phyloP scores from a whole-genome alignment of 2,113 vertebrate genomes.

The Psophia crepitans region DNA sequence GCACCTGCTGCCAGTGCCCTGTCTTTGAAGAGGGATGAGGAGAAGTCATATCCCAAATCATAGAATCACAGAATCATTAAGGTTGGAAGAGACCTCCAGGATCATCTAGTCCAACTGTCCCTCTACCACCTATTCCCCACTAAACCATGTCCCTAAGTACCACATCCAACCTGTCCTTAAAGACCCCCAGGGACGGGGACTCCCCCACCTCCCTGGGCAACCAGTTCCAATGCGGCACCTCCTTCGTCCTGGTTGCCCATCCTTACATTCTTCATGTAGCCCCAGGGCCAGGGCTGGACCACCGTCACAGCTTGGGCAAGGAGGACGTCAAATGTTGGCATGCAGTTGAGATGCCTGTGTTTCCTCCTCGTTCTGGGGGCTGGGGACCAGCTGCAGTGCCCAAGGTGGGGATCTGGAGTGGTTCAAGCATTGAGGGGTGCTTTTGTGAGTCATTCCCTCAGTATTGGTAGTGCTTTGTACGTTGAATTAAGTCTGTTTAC shows the following conservation, averaged over 20 bases:
- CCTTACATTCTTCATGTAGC: fast-evolving
- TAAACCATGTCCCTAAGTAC: too few relatives aligned
- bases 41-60: not conserved
- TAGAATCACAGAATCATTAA: too few relatives aligned
- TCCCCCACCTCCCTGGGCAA: too few relatives aligned
- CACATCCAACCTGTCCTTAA: too few relatives aligned
- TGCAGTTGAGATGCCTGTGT: fast-evolving
- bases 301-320: not conserved
- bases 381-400: fast-evolving
- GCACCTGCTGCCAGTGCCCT: not conserved
- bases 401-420: fast-evolving
- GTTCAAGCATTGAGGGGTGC: not conserved
- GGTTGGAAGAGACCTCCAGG: too few relatives aligned
- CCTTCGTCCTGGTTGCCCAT: not conserved
- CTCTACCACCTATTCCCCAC: too few relatives aligned
- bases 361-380: not conserved
- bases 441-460: not conserved
- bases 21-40: not conserved
- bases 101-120: too few relatives aligned
- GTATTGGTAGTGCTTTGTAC: not conserved
- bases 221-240: too few relatives aligned
- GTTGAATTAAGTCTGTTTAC: not conserved
- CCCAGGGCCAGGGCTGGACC: not conserved
- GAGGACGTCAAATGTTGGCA: fast-evolving
- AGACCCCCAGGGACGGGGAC: too few relatives aligned